phyloP scores from a whole-genome alignment of 2,113 vertebrate genomes.

The Meriones unguiculatus region DNA sequence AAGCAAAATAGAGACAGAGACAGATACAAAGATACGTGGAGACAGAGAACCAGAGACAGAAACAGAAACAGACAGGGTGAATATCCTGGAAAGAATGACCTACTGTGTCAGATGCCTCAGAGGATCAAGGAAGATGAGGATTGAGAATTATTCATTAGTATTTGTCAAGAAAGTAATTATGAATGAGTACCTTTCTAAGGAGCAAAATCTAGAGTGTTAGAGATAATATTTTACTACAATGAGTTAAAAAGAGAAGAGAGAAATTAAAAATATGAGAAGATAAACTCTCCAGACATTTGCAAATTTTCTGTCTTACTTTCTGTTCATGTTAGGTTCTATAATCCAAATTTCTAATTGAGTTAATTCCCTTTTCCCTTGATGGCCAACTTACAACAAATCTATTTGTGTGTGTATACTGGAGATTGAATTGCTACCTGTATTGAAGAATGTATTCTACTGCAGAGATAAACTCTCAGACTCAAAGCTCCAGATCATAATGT shows the following conservation, averaged over 20 bases:
- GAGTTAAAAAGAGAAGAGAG: not conserved
- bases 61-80: not conserved
- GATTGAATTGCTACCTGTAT: not conserved
- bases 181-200: not conserved
- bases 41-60: not conserved
- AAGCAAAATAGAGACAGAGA: not conserved
- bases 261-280: not conserved
- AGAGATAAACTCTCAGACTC: not conserved
- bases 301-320: not conserved
- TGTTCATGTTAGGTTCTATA: not conserved
- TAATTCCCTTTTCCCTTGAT: constrained; percentile 20
- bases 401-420: not conserved
- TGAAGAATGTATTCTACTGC: not conserved
- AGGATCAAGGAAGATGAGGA: not conserved
- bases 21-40: not conserved
- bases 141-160: not conserved
- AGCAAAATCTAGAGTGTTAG: not conserved
- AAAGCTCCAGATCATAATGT: not conserved
- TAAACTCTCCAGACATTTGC: not conserved
- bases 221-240: not conserved
- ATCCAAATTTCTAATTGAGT: not conserved
- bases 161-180: not conserved
- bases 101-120: not conserved
- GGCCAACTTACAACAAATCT: not conserved
- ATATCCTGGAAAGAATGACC: not conserved